A percentile compares a stretch with the other conserved stretches of the same genome.
Conservation (phyloP, 1,140 invertebrate genomes). For the Drosophila santomea region DNA sequence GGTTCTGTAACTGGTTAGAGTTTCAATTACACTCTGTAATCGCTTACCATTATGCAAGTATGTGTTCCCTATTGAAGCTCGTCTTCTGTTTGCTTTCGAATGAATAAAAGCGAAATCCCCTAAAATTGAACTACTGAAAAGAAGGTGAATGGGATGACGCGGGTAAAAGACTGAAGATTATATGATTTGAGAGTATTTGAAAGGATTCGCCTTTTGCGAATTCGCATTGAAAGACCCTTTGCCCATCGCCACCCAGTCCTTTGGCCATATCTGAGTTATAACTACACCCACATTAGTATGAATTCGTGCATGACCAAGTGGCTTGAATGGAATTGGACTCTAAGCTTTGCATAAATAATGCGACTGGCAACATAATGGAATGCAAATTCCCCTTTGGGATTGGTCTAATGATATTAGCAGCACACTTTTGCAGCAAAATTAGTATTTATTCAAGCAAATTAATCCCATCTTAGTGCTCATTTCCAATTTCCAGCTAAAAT, state of each 20-base stretch:
- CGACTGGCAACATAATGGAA: conserved; percentile 23
- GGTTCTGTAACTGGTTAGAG: conserved; percentile 21
- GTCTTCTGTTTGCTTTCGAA: conserved; percentile 26
- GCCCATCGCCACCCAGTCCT: neutral
- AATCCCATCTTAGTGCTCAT: neutral
- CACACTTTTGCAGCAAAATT: conserved; percentile 22
- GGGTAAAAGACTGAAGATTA: neutral
- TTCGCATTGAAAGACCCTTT: conserved; percentile 34
- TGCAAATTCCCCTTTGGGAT: conserved; percentile 24
- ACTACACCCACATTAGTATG: conserved; percentile 25
- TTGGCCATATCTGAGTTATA: conserved; percentile 25
- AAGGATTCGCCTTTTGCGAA: conserved; percentile 28
- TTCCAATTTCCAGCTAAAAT: conserved; percentile 12
- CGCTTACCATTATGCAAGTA: conserved; percentile 37
- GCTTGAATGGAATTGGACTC: conserved; percentile 25
- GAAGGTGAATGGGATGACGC: neutral
- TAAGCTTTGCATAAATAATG: conserved; percentile 40
- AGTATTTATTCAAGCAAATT: conserved; percentile 30
- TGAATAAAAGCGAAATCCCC: conserved; percentile 36
- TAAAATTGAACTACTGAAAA: conserved; percentile 41
- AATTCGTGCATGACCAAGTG: conserved; percentile 29
- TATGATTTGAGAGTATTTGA: conserved; percentile 18
- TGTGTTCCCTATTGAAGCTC: conserved; percentile 8
- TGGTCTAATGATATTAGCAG: conserved; percentile 30
- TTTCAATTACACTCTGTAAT: conserved; percentile 56